Conservation (phyloP, 2,888 invertebrate species). For the Tridacna crocea region DNA sequence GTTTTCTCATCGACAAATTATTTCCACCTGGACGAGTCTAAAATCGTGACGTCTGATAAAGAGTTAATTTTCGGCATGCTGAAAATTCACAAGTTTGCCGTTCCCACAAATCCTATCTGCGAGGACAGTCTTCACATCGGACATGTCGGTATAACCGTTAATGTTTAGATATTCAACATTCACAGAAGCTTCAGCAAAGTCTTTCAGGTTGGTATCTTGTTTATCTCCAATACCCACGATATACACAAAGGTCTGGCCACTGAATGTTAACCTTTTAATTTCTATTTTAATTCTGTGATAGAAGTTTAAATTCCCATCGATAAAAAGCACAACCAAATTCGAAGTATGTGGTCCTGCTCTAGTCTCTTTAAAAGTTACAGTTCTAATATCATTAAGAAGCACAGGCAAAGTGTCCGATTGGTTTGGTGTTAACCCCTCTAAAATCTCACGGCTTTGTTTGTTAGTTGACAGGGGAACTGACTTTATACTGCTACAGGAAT, state of each 20-base stretch:
- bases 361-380: slow-evolving; percentile 26
- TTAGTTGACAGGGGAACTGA: slow-evolving; percentile 21
- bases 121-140: neutral
- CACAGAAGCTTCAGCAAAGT: slow-evolving; percentile 13
- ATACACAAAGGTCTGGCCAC: slow-evolving; percentile 20
- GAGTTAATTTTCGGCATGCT: too few species aligned
- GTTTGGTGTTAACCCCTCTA: neutral
- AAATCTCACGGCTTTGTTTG: slow-evolving; percentile 2
- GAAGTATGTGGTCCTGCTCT: slow-evolving; percentile 42
- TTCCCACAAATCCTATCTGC: neutral
- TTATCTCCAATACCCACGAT: slow-evolving; percentile 31
- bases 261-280: slow-evolving; percentile 34
- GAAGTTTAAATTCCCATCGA: slow-evolving; percentile 38
- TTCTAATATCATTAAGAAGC: slow-evolving; percentile 32
- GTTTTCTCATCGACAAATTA: too few species aligned
- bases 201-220: slow-evolving; percentile 7
- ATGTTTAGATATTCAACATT: slow-evolving; percentile 10
- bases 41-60: too few species aligned
- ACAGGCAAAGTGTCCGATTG: slow-evolving; percentile 20
- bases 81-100: too few species aligned
- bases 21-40: too few species aligned
- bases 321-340: slow-evolving; percentile 50
- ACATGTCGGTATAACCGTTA: neutral
- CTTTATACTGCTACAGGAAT: slow-evolving; percentile 28
- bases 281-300: slow-evolving; percentile 25